phyloP scores from a whole-genome alignment of 2,888 invertebrate genomes.

The Platycnemis pennipes region DNA sequence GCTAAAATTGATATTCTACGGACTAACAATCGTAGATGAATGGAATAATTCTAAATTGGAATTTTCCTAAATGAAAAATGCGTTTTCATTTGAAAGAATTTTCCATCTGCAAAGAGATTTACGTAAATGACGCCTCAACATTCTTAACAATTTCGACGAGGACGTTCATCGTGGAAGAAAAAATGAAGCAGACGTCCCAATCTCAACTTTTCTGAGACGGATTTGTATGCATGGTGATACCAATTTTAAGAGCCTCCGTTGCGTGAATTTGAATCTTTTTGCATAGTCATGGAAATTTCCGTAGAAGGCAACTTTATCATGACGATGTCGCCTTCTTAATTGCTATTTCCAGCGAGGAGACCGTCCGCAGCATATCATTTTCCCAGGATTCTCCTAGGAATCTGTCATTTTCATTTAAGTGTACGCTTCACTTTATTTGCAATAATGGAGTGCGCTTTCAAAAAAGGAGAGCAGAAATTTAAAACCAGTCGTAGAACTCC shows the following conservation, averaged over 20 bases:
- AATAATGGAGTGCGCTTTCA: too few species aligned
- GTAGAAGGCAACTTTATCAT: not conserved
- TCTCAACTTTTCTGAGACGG: not conserved
- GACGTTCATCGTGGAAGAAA: not conserved
- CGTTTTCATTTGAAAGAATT: not conserved
- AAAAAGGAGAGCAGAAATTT: too few species aligned
- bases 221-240: not conserved
- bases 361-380: not conserved
- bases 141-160: not conserved
- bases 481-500: too few species aligned
- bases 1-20: not conserved
- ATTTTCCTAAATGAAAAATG: not conserved
- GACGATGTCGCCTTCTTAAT: not conserved
- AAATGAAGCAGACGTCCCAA: not conserved
- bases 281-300: not conserved
- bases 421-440: not conserved
- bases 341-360: not conserved
- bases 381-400: not conserved
- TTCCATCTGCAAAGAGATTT: not conserved
- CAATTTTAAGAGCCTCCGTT: not conserved
- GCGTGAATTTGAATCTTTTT: conserved; percentile 10
- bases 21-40: not conserved
- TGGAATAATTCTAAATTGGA: not conserved
- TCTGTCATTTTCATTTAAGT: not conserved
- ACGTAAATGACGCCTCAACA: not conserved